These are phyloP conservation scores for Apoderus coryli DNA, from an alignment of 2,888 invertebrate genomes.

Conservation along the genomic window DNA sequence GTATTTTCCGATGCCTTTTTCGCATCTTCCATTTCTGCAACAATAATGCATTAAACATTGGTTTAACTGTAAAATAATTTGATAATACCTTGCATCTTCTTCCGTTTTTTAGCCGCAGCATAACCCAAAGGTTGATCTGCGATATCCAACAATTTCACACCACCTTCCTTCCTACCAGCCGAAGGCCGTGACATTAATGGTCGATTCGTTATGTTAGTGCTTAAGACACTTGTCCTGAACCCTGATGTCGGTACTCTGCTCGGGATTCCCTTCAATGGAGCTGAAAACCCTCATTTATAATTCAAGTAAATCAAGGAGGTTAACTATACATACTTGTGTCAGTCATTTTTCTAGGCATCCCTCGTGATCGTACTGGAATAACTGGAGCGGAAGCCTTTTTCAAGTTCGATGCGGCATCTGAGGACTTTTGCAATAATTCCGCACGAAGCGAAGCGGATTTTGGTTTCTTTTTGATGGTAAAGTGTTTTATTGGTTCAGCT, in stretches of 20 bases:
- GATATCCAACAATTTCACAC: conserved; percentile 88
- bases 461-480: conserved; percentile 83
- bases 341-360: conserved; percentile 93
- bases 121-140: conserved; percentile 81
- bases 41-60: conserved; percentile 3
- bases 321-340: conserved; percentile 58
- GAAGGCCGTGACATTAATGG: conserved; percentile 46
- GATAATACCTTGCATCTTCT: conserved; percentile 56
- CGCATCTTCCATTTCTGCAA: conserved; percentile 47
- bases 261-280: conserved; percentile 85
- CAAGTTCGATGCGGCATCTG: conserved; percentile 75
- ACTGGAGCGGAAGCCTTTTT: conserved; percentile 82
- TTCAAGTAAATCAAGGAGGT: conserved; percentile 2
- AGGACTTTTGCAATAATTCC: conserved; percentile 82
- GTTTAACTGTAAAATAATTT: not conserved
- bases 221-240: conserved; percentile 39
- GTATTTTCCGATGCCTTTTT: conserved; percentile 43
- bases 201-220: conserved; percentile 35
- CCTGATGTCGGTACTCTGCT: conserved; percentile 60
- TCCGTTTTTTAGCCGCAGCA: conserved; percentile 74
- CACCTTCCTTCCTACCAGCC: conserved; percentile 69
- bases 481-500: conserved; percentile 78
- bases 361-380: conserved; percentile 72
- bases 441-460: conserved; percentile 84
- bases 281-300: conserved; percentile 39